Conservation (phyloP, 2,797 vertebrate species). For the Ficedula albicollis region DNA sequence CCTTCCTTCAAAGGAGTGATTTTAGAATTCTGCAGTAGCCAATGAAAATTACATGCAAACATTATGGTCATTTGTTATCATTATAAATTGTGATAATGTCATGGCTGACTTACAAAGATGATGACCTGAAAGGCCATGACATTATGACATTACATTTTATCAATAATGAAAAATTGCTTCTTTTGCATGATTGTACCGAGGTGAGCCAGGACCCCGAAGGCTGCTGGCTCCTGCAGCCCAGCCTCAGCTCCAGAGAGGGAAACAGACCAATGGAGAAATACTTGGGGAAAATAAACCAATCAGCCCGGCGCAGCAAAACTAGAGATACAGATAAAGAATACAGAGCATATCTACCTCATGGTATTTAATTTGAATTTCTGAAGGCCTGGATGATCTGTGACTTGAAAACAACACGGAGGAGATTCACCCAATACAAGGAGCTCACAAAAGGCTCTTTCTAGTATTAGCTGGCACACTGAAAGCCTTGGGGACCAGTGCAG, state of each 20-base stretch:
- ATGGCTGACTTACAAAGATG: slow-evolving; percentile 80
- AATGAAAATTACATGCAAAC: slow-evolving; percentile 79
- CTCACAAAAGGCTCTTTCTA: not conserved
- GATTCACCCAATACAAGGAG: not conserved
- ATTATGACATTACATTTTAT: slow-evolving; percentile 85
- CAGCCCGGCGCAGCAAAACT: not conserved
- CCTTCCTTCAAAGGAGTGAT: slow-evolving; percentile 40
- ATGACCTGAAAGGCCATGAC: slow-evolving; percentile 82
- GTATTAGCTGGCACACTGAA: not conserved
- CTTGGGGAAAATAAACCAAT: not conserved
- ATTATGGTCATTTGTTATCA: slow-evolving; percentile 80
- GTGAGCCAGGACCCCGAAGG: slow-evolving; percentile 36
- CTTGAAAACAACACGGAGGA: not conserved
- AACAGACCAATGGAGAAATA: not conserved
- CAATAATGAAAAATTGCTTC: slow-evolving; percentile 84
- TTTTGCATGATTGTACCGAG: slow-evolving; percentile 71
- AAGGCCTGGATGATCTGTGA: not conserved
- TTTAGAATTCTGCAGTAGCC: slow-evolving; percentile 72
- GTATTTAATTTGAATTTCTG: slow-evolving; percentile 20
- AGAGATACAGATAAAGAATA: not conserved
- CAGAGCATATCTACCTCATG: not conserved
- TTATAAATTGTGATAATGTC: slow-evolving; percentile 82
- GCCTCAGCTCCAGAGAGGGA: not conserved
- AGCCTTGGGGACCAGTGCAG: not conserved
- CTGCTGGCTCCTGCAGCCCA: not conserved